Percentiles rank a stretch among this genome's conserved stretches.
These are phyloP conservation scores for Caradrina clavipalpis DNA, from an alignment of 2,888 invertebrate species.

Conservation along the genomic window DNA sequence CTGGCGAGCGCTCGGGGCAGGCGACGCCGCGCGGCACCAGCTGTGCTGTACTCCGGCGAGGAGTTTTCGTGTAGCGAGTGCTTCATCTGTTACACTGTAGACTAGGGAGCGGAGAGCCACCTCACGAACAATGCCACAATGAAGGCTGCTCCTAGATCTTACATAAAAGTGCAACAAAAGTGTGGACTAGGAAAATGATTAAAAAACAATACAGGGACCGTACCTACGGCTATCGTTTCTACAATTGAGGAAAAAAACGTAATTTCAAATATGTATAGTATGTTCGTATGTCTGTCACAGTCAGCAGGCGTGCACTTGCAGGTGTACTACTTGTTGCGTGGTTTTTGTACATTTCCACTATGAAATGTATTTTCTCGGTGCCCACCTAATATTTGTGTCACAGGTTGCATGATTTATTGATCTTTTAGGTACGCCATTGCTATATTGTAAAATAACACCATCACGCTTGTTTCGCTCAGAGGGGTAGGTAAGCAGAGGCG, in stretches of 20 bases:
- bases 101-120: not conserved
- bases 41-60: constrained; percentile 5
- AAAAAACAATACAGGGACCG: no score
- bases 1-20: no score
- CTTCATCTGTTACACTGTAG: not conserved
- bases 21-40: constrained; percentile 9
- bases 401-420: not conserved
- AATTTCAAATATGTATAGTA: no score
- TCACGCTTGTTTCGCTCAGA: not conserved
- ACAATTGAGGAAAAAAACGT: no score
- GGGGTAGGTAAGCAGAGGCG: not conserved
- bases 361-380: constrained; percentile 6
- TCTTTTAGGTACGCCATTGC: no score
- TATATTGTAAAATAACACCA: not conserved
- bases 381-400: constrained; percentile 18
- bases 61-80: constrained; percentile 28
- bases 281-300: no score
- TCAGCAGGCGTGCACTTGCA: not conserved
- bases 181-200: no score
- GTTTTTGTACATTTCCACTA: not conserved
- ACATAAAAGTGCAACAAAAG: not conserved
- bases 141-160: not conserved
- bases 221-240: no score
- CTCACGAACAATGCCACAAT: not conserved
- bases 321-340: constrained; percentile 11